Percentiles rank a stretch among this genome's conserved stretches.
phyloP scores from a whole-genome alignment of 2,888 invertebrate species.

The Blastobasis lacticolella region DNA sequence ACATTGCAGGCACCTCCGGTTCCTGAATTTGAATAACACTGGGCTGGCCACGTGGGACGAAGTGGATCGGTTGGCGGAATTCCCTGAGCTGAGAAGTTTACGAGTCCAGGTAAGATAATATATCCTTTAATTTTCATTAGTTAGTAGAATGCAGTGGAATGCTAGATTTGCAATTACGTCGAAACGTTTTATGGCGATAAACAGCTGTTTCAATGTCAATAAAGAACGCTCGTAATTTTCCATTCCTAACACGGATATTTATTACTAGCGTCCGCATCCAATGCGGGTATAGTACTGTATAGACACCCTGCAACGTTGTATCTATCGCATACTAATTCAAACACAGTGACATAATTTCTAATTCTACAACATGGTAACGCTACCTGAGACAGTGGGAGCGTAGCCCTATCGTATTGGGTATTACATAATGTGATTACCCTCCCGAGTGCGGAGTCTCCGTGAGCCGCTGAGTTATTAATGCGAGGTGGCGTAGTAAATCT shows the following conservation, averaged over 20 bases:
- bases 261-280: no score
- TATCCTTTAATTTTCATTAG: no score
- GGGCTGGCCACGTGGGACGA: slow-evolving; percentile 90
- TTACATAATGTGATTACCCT: slow-evolving; percentile 12
- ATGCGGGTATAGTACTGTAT: neutral
- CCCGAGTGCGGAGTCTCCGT: slow-evolving; percentile 17
- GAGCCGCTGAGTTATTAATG: slow-evolving; percentile 10
- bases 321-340: slow-evolving; percentile 14
- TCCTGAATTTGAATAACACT: slow-evolving; percentile 90
- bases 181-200: no score
- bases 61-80: slow-evolving; percentile 88
- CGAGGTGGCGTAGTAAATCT: slow-evolving; percentile 22
- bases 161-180: no score
- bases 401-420: slow-evolving; percentile 13
- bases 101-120: slow-evolving; percentile 79
- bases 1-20: slow-evolving; percentile 78
- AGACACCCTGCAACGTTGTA: slow-evolving; percentile 10
- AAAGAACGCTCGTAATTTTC: neutral
- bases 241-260: slow-evolving; percentile 1
- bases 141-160: no score
- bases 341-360: slow-evolving; percentile 8
- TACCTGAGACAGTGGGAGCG: slow-evolving; percentile 20
- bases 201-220: no score
- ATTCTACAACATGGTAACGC: slow-evolving; percentile 20
- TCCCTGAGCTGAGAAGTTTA: slow-evolving; percentile 87